Evolutionary conservation across 2,888 invertebrate species (phyloP), one percentile per base, ranked within the genome.

Genomic region (Cantharis nigra): DNA sequence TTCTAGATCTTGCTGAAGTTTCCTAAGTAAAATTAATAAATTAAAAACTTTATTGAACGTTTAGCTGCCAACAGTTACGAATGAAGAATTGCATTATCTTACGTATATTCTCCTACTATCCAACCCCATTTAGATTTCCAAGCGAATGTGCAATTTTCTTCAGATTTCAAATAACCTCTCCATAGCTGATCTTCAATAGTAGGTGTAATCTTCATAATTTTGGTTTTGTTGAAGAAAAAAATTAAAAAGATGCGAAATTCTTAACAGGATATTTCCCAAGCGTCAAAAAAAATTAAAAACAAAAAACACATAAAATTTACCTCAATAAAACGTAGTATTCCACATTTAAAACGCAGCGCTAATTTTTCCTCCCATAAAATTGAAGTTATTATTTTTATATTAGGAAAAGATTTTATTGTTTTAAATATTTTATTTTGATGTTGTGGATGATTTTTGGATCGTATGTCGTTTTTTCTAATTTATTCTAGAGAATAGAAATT

Each of bases 111-210:
- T 10, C 1, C 23, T 11, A 65, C 16, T 18, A 72, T 10, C 64
- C 64, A 72, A 20, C 65, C n/a, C 65, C 65, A 72, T 26, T 72
- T 72, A 9, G 10, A 9, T 13, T 63, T 26, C 72, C 72, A 72
- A 7, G 65, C 65, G 7, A 28, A 13, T 10, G 30, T 9, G 9
- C 28, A 26, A 63, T 13, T 63, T 23, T 65, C 28, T 63, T 72
- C 70, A 9, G 76, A 73, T 18, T 14, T 33, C 9, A 78, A 11
- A 16, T 78, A 62, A 13, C 67, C 69, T 65, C 62, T 62, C 71
- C 72, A 74, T 13, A 79, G 28, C 14, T 72, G 65, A 30, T 77
- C 77, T 30, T 74, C 79, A 28, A 74, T 26, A 0, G 18, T 9
- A 26, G 69, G 69, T 14, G 23, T 14, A 7, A 14, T 23, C 9